A percentile compares a stretch with the other conserved stretches of the same genome.
phyloP scores from a whole-genome alignment of 1,140 invertebrate species.

The Ceratitis capitata region DNA sequence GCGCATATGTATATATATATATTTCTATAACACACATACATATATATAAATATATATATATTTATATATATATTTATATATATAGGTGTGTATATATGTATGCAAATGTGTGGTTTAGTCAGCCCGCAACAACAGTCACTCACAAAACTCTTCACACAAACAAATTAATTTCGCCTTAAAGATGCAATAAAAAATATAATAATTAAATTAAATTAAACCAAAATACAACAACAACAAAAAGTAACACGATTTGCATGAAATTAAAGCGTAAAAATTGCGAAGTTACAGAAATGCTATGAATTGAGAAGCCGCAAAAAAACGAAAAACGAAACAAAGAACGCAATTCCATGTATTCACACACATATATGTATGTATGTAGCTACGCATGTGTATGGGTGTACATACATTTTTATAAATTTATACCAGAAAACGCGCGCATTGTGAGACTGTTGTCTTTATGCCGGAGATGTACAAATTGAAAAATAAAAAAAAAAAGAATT shows the following conservation, averaged over 20 bases:
- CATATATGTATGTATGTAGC: neutral
- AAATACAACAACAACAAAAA: too few species aligned
- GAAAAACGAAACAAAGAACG: too few species aligned
- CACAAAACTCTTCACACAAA: neutral
- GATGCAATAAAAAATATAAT: neutral
- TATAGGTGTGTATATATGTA: neutral
- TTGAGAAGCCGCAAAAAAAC: slow-evolving; percentile 20
- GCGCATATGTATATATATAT: neutral
- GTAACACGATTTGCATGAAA: neutral
- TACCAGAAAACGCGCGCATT: neutral
- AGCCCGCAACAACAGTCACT: neutral
- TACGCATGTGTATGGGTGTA: neutral
- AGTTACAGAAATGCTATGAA: slow-evolving; percentile 11
- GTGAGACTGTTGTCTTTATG: neutral
- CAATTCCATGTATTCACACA: neutral
- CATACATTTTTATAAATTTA: neutral
- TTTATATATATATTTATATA: neutral
- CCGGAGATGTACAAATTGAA: neutral
- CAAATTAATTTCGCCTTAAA: slow-evolving; percentile 18
- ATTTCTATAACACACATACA: neutral
- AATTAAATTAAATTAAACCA: neutral
- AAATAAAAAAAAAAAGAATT: neutral
- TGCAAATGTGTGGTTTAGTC: neutral
- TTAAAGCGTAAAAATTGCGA: slow-evolving; percentile 10
- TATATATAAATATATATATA: neutral